phyloP scores from a whole-genome alignment of 1,140 invertebrate genomes.

The Cotesia chilonis region DNA sequence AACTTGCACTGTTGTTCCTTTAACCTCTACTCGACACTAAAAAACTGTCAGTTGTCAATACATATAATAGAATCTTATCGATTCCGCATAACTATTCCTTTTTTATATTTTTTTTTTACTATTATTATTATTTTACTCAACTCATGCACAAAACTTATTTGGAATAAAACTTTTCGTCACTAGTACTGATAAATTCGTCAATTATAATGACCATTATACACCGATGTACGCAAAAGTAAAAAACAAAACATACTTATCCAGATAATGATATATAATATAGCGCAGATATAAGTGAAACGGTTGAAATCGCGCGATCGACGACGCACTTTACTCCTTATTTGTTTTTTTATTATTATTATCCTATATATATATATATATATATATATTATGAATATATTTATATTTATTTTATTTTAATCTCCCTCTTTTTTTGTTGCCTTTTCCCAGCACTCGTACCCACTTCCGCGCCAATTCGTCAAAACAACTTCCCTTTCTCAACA shows the following conservation, averaged over 20 bases:
- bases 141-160: too few species aligned
- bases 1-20: background rate
- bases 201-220: too few species aligned
- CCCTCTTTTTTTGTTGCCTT: conserved; percentile 11
- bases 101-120: background rate
- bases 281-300: background rate
- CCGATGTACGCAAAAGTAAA: background rate
- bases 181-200: too few species aligned
- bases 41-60: conserved; percentile 10
- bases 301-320: conserved; percentile 22
- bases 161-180: too few species aligned
- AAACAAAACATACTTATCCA: background rate
- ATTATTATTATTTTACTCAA: background rate
- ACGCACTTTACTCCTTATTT: conserved; percentile 34
- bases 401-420: conserved; percentile 11
- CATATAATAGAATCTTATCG: background rate
- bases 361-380: conserved; percentile 8
- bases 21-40: background rate
- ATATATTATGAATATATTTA: background rate
- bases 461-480: conserved; percentile 28
- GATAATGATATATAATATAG: too few species aligned
- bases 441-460: conserved; percentile 12
- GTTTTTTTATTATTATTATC: conserved; percentile 22
- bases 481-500: conserved; percentile 8
- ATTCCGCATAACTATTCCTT: conserved; percentile 11